Evolutionary conservation across 2,113 vertebrate species (phyloP).

Genomic region (Cavia porcellus): DNA sequence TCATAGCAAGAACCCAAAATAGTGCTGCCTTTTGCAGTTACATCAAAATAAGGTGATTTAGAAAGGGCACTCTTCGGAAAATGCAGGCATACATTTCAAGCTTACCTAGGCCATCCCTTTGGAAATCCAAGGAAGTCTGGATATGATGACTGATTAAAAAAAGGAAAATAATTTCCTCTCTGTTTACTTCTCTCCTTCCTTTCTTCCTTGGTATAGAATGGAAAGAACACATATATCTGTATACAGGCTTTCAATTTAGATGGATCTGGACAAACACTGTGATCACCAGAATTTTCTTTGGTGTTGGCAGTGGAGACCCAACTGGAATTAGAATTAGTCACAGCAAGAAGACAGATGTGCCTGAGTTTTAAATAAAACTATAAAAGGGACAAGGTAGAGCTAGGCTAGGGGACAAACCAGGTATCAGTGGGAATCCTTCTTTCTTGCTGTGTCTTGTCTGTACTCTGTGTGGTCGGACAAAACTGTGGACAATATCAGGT

Average conservation of each 20-base stretch:
- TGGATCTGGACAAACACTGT: not conserved
- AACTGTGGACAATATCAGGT: fast-evolving
- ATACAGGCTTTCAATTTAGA: not conserved
- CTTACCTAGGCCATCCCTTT: slow-evolving; percentile 32
- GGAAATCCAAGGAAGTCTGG: not conserved
- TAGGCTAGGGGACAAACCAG: fast-evolving
- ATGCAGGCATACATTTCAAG: slow-evolving; percentile 42
- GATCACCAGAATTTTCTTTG: not conserved
- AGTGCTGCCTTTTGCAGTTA: slow-evolving; percentile 91
- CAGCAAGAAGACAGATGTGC: not conserved
- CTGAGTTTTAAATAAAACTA: not conserved
- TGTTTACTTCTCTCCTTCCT: not conserved
- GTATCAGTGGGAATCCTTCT: fast-evolving
- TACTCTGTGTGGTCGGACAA: fast-evolving
- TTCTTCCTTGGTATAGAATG: not conserved
- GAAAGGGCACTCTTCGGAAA: slow-evolving; percentile 87
- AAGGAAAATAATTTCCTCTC: not conserved
- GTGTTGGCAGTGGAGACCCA: not conserved
- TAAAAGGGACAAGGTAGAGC: not conserved
- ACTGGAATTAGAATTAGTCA: not conserved
- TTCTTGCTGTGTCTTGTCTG: not conserved
- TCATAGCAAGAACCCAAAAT: slow-evolving; percentile 90
- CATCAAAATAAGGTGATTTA: slow-evolving; percentile 89
- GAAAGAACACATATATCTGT: not conserved
- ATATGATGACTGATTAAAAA: not conserved